Evolutionary conservation across 2,888 invertebrate species (phyloP), one percentile per base, ranked within the genome.

Genomic region (Drosophila paramelanica): DNA sequence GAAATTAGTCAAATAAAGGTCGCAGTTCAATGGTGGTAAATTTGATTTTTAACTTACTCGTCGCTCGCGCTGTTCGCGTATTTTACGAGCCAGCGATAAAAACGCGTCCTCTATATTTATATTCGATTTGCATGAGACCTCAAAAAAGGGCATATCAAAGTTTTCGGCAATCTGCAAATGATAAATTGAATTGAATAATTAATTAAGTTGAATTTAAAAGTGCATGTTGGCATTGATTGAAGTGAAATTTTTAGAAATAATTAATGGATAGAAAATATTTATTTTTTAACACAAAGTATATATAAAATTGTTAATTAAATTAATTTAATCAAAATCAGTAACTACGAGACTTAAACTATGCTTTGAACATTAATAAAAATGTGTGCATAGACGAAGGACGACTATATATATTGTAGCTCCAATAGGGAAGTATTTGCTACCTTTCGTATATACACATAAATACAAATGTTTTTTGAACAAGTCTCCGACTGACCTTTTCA

Each of bases 111-210:
- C 96, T 88, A 97, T 96, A 86, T 97, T 97, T 67, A 97, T 95
- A 90, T 97, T 95, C 81, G 95, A 96, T 92, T 97, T 97, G 93
- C 97, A 97, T 11, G 97, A 97, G 13, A 97, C 96, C 93, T 97
- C 97, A 91, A 96, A 96, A 91, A 97, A 97, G 36, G 97, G 96
- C 95, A 97, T 96, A 82, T 97, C 96, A 88, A 97, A 97, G 91
- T 96, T 96, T 89, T 97, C 96, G 0, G 97, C 97, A 92, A 97
- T 96, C 96, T 96, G 93, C 50, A 93, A 59, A 13, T n/a, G 3
- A 13, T 31, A 25, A 42, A 53, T 27, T 20, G 0, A 33, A 33
- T 43, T 50, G 14, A 56, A 17, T 17, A 10, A 36, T 33, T 33
- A 33, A 33, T 36, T 36, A 36, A 13, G 36, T 36, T 36, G 4